A percentile compares a stretch with the other conserved stretches of the same genome.
Evolutionary conservation across 2,797 vertebrate genomes (phyloP).

Genomic region (Enteromius viviparus): DNA sequence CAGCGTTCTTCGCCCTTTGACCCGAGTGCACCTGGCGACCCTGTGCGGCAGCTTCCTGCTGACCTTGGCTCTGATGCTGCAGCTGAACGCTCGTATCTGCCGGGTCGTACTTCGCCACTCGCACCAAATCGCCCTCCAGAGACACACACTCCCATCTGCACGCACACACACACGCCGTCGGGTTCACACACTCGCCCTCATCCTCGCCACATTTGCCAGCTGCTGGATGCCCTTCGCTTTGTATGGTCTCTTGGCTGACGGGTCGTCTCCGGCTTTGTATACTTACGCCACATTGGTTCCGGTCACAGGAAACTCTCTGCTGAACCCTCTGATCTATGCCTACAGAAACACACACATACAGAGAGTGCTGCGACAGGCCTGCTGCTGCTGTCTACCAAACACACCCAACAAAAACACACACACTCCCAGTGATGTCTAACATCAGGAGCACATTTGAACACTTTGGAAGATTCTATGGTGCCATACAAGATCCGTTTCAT

Average conservation of each 20-base stretch:
- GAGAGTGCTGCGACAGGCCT: slow-evolving; percentile 85
- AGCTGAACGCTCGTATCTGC: slow-evolving; percentile 92
- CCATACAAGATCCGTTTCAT: slow-evolving; percentile 53
- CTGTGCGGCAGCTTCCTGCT: slow-evolving; percentile 86
- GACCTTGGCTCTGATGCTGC: slow-evolving; percentile 85
- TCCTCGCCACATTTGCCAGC: slow-evolving; percentile 88
- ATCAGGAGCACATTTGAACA: background rate
- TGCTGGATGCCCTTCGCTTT: slow-evolving; percentile 96
- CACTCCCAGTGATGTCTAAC: slow-evolving; percentile 88
- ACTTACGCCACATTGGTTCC: slow-evolving; percentile 90
- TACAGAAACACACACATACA: slow-evolving; percentile 94
- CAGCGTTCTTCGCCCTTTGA: slow-evolving; percentile 86
- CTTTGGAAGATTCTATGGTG: slow-evolving; percentile 37
- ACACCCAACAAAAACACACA: slow-evolving; percentile 75
- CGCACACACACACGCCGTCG: slow-evolving; percentile 78
- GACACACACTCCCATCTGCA: slow-evolving; percentile 84
- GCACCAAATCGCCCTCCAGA: slow-evolving; percentile 93
- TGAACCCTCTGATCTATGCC: slow-evolving; percentile 94
- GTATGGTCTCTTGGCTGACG: slow-evolving; percentile 88
- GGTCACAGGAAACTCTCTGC: slow-evolving; percentile 89
- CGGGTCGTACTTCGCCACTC: slow-evolving; percentile 86
- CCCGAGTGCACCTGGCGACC: slow-evolving; percentile 85
- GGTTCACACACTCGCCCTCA: slow-evolving; percentile 86
- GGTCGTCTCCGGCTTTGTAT: slow-evolving; percentile 82
- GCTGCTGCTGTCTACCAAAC: slow-evolving; percentile 82